Base-by-base conservation (phyloP, 23 tunicate genomes). In the Botrylloides violaceus region DNA sequence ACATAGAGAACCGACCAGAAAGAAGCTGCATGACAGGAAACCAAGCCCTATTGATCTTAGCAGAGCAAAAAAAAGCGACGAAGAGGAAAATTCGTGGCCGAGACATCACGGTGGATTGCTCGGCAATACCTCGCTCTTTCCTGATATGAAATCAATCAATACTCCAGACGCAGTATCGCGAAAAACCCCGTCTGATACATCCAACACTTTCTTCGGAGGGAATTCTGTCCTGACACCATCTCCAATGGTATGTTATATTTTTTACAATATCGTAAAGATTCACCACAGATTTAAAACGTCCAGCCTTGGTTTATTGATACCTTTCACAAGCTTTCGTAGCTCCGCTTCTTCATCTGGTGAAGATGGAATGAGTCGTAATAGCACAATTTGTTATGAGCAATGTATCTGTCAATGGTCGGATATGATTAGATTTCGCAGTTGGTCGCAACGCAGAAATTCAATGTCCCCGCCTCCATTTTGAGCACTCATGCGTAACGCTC, bases 41-140 rank as follows among this genome's bases (percentile, higher is more conserved):
- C 95, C 95, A n/a, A 70, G 83, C 61, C 86, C 86, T 15, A 87
- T 87, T 28, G 95, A 87, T 64, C 73, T 87, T 34, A 80, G 86
- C 53, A 38, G 76, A 20, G 73, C 95, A 1, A 87, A 84, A n/a
- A 56, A 81, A 0, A 70, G 87, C 12, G 94, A 73, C 7, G 77
- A 35, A 20, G 90, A 83, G 9, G 66, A 33, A 0, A 81, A 73
- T 15, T 48, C 57, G 9, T 74, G 64, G 3, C 66, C 79, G 24
- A 49, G 70, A 5, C 64, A 72, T 0, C 77, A 28, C 28, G 79
- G 73, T 18, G 80, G 77, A 53, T 58, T 81, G 23, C 79, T 77
- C 0, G 74, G 74, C 21, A 68, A 68, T 1, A 19, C 37, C n/a
- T 48, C 73, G 29, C 34, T 66, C 3, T 61, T 79, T 25, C 61